Evolutionary conservation across 92 coral and sea anemone species (phyloP).

Genomic region (Desmophyllum pertusum): DNA sequence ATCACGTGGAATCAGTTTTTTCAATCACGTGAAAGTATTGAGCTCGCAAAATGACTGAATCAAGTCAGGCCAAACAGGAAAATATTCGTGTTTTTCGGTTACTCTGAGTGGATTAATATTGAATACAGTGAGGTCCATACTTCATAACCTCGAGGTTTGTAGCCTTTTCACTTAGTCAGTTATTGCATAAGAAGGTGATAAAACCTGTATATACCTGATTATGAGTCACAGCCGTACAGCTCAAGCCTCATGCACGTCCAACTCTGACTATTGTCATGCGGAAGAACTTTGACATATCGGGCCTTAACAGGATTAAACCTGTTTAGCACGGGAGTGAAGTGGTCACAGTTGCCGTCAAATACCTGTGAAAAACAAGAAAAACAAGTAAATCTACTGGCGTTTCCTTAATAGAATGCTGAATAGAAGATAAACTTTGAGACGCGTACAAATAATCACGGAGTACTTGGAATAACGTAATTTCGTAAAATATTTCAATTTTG

Average conservation of each 20-base stretch:
- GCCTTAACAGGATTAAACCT: constrained; percentile 69
- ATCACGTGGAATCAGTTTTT: background rate
- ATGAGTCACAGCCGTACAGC: constrained; percentile 75
- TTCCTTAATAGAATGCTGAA: background rate
- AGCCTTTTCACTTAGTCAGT: background rate
- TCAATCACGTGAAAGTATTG: background rate
- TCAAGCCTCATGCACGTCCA: constrained; percentile 87
- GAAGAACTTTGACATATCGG: constrained; percentile 71
- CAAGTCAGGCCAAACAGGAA: background rate
- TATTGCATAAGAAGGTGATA: background rate
- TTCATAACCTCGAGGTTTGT: background rate
- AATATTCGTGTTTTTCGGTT: background rate
- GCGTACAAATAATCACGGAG: too few species aligned
- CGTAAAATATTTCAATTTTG: background rate
- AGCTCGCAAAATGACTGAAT: background rate
- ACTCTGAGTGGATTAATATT: background rate
- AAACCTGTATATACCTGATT: constrained; percentile 22
- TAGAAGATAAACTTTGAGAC: background rate
- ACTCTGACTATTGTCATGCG: constrained; percentile 54
- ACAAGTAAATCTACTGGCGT: background rate
- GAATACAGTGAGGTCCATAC: background rate
- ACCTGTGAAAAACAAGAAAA: constrained; percentile 45
- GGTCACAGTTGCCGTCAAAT: constrained; percentile 89
- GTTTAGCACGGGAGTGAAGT: constrained; percentile 89
- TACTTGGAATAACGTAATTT: too few species aligned